Percentiles rank a stretch among this genome's conserved stretches.
phyloP scores from a whole-genome alignment of 37 sponge, comb jelly and placozoan species.

The Oscarella lobularis region DNA sequence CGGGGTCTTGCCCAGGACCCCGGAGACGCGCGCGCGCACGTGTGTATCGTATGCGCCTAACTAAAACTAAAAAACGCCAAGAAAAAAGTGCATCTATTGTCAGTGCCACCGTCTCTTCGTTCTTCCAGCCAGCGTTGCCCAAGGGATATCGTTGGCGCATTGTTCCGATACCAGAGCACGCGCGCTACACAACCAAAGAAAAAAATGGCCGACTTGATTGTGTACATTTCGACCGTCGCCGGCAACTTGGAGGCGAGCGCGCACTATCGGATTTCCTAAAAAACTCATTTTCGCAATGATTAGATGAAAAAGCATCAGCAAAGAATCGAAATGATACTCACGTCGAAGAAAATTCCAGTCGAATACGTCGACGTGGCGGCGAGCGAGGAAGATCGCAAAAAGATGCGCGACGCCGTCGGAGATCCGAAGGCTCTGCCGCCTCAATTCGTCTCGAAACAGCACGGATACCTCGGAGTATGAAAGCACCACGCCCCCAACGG shows the following conservation, averaged over 20 bases:
- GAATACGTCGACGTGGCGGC: slow-evolving; percentile 67
- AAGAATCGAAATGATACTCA: slow-evolving; percentile 62
- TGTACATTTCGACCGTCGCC: slow-evolving; percentile 48
- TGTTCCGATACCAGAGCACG: too few species aligned
- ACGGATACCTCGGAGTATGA: slow-evolving; percentile 21
- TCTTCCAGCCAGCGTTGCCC: too few species aligned
- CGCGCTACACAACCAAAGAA: too few species aligned
- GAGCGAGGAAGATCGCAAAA: slow-evolving; percentile 30
- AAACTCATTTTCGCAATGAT: neutral
- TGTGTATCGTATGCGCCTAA: too few species aligned
- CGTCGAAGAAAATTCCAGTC: slow-evolving; percentile 40
- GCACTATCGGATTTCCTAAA: too few species aligned
- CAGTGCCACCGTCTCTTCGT: too few species aligned
- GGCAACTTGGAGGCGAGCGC: slow-evolving; percentile 51
- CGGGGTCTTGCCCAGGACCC: too few species aligned
- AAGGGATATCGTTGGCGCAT: too few species aligned
- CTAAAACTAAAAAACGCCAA: too few species aligned
- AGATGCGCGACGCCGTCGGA: slow-evolving; percentile 53
- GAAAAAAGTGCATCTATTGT: too few species aligned
- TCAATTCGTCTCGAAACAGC: slow-evolving; percentile 54
- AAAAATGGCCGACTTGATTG: neutral
- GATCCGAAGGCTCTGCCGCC: slow-evolving; percentile 75
- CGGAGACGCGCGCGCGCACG: too few species aligned
- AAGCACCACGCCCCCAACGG: neutral
- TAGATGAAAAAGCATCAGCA: slow-evolving; percentile 85